These are phyloP conservation scores for Arremon aurantiirostris DNA, from an alignment of 2,797 vertebrate species.

Conservation along the genomic window DNA sequence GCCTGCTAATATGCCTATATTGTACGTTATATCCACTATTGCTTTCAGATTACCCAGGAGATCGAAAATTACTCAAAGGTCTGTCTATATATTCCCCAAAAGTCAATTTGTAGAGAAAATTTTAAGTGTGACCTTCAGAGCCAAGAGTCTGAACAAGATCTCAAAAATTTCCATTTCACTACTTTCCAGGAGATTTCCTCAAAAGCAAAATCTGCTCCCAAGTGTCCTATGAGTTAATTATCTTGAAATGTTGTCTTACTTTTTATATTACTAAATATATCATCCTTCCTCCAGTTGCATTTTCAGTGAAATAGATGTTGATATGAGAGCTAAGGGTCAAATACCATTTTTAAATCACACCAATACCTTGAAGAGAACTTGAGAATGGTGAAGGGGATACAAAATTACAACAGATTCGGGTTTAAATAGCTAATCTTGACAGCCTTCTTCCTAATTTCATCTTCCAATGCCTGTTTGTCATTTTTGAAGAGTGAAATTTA, in stretches of 20 bases:
- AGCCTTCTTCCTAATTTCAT: neutral
- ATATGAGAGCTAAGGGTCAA: neutral
- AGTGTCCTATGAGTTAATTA: neutral
- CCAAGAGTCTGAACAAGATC: neutral
- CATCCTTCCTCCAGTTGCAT: neutral
- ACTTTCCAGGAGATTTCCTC: neutral
- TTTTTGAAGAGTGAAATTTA: neutral
- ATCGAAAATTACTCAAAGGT: neutral
- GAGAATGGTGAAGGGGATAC: neutral
- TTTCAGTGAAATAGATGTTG: neutral
- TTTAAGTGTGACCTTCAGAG: neutral
- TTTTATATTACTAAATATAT: neutral
- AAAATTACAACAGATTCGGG: neutral
- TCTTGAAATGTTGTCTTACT: rapidly evolving
- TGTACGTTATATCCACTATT: neutral
- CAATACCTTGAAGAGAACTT: neutral
- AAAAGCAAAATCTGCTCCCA: neutral
- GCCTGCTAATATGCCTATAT: neutral
- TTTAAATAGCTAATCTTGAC: neutral
- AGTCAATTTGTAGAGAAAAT: neutral
- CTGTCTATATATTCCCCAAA: neutral
- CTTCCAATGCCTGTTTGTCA: neutral
- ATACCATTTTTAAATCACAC: neutral
- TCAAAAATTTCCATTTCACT: neutral
- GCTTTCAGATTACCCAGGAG: neutral